Base-by-base conservation (phyloP, 2,797 vertebrate species). In the Acanthornis magna region DNA sequence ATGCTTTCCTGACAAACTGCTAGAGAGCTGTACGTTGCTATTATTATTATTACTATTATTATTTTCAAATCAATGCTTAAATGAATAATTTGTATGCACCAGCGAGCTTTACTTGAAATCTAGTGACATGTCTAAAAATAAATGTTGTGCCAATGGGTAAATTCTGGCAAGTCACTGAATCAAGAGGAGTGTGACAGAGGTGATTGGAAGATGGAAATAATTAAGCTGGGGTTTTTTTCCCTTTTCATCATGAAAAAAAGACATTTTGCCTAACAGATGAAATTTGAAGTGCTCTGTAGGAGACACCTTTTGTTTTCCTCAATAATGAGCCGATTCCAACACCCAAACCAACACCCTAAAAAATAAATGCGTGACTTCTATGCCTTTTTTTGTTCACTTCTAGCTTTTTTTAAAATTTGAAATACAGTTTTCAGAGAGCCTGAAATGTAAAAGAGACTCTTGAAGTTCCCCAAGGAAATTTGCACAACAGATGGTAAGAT, bases 11-110 rank as follows among this genome's bases (percentile, higher is more conserved):
- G 94, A 95, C 80, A 96, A 79, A 58, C 62, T 42, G 54, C 63
- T 96, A 76, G 95, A 94, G 42, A 75, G 25, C 58, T 57, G 76
- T 85, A 81, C 10, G 3, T 67, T 47, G 38, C n/a, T 75, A 42
- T 57, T 96, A 96, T 96, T 47, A 47, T 75, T 48, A 47, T 75
- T 91, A 89, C 84, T 97, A 89, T 91, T 96, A 96, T 95, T 96
- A 96, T 96, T 96, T 97, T 97, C 94, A 96, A 96, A 97, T 96
- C 91, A 95, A 79, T 84, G 94, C 96, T 93, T 95, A 97, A 97
- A 96, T 96, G 83, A 94, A 94, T 97, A 95, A 95, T 96, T 95
- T 95, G 42, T 95, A 95, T 84, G 95, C 97, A 95, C 68, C 93
- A 96, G 60, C 34, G 34, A 96, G 78, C 92, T 95, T 96, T 93